Evolutionary conservation across 2,113 vertebrate genomes (phyloP).

Genomic region (Hymenochirus boettgeri): DNA sequence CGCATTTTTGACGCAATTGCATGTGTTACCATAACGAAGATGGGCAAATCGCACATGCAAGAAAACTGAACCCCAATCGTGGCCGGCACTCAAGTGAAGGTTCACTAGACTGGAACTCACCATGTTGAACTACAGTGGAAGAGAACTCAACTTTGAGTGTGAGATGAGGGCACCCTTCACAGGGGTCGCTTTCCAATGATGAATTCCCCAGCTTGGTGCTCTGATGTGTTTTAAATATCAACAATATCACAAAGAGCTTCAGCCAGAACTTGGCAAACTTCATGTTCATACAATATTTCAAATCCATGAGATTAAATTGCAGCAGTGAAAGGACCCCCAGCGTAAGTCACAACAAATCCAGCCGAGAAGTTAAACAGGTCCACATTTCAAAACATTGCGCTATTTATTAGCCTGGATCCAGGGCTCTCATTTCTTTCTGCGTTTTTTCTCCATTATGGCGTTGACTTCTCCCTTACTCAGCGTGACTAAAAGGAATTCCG

Average conservation of each 20-base stretch:
- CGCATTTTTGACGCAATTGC: no score
- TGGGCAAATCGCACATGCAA: no score
- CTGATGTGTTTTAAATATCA: conserved; percentile 70
- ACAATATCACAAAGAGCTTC: conserved; percentile 67
- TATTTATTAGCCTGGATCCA: not conserved
- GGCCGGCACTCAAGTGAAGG: no score
- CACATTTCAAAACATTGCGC: conserved; percentile 7
- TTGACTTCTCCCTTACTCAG: conserved; percentile 18
- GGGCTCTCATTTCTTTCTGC: conserved; percentile 42
- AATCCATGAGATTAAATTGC: conserved; percentile 63
- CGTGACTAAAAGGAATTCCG: not conserved
- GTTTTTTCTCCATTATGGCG: conserved; percentile 42
- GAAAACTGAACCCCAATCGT: no score
- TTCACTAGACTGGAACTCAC: conserved; percentile 70
- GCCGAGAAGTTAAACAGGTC: not conserved
- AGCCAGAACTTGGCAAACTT: conserved; percentile 70
- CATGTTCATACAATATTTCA: conserved; percentile 66
- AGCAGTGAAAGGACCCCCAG: no score
- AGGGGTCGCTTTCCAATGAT: conserved; percentile 55
- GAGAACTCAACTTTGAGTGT: conserved; percentile 88
- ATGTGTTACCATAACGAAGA: no score
- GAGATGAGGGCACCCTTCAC: conserved; percentile 78
- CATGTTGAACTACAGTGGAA: conserved; percentile 84
- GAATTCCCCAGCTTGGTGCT: conserved; percentile 65
- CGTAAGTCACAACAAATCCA: not conserved